A percentile compares a stretch with the other conserved stretches of the same genome.
These are phyloP conservation scores for Scaptodrosophila lebanonensis DNA, from an alignment of 1,140 invertebrate genomes.

Conservation along the genomic window DNA sequence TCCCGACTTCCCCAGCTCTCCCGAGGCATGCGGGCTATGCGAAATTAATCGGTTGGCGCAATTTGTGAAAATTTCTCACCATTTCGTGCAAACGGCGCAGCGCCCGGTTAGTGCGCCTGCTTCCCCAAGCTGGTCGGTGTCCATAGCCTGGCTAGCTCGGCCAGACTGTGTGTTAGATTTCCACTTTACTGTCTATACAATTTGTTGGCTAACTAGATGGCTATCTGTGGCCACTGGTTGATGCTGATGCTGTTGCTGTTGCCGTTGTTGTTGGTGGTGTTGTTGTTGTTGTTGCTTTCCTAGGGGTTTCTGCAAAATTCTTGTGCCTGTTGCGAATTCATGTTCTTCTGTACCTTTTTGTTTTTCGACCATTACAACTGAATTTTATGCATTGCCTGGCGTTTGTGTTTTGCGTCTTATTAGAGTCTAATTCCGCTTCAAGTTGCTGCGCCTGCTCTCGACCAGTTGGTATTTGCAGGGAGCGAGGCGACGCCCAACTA, in stretches of 20 bases:
- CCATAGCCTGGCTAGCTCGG: slow-evolving; percentile 17
- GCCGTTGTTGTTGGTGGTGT: slow-evolving; percentile 29
- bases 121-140: not conserved
- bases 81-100: slow-evolving; percentile 33
- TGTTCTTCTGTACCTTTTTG: slow-evolving; percentile 43
- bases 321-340: slow-evolving; percentile 51
- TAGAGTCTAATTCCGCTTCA: slow-evolving; percentile 67
- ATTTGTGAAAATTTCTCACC: slow-evolving; percentile 76
- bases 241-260: slow-evolving; percentile 26
- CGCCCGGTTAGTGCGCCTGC: not conserved
- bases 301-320: slow-evolving; percentile 33
- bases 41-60: slow-evolving; percentile 57
- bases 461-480: slow-evolving; percentile 38
- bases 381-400: slow-evolving; percentile 65
- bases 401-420: slow-evolving; percentile 71
- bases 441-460: slow-evolving; percentile 31
- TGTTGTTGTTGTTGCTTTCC: slow-evolving; percentile 7
- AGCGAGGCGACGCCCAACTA: slow-evolving; percentile 39
- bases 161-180: slow-evolving; percentile 63
- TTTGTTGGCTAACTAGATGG: slow-evolving; percentile 75
- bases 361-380: slow-evolving; percentile 54
- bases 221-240: slow-evolving; percentile 51
- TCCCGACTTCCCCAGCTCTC: not conserved
- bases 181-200: slow-evolving; percentile 75
- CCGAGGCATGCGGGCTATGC: slow-evolving; percentile 20